A percentile compares a stretch with the other conserved stretches of the same genome.
phyloP scores from a whole-genome alignment of 2,888 invertebrate genomes.

The Ceramica pisi region DNA sequence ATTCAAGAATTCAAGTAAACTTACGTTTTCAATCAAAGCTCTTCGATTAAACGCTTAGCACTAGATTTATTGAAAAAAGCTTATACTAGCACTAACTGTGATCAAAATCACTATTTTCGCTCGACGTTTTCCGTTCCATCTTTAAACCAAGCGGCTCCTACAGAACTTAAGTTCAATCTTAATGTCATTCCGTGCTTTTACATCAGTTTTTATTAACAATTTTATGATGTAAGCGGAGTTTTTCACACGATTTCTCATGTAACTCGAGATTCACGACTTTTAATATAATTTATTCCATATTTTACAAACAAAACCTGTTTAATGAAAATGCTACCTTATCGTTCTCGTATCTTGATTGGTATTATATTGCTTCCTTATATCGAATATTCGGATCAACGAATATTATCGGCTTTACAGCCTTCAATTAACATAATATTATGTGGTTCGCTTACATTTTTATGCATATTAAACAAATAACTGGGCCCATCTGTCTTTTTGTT shows the following conservation, averaged over 20 bases:
- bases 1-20: constrained; percentile 20
- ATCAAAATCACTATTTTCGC: constrained; percentile 39
- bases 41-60: constrained; percentile 11
- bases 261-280: constrained; percentile 48
- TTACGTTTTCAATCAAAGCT: constrained; percentile 33
- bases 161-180: constrained; percentile 28
- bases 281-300: constrained; percentile 58
- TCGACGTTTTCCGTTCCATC: background rate
- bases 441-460: background rate
- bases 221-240: constrained; percentile 47
- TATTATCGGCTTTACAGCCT: constrained; percentile 47
- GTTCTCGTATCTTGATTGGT: constrained; percentile 52
- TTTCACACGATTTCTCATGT: constrained; percentile 57
- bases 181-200: constrained; percentile 44
- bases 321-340: constrained; percentile 56
- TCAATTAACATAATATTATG: constrained; percentile 50
- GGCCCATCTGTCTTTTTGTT: background rate
- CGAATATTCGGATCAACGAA: constrained; percentile 51
- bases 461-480: background rate
- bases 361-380: constrained; percentile 56
- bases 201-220: constrained; percentile 44
- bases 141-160: constrained; percentile 12
- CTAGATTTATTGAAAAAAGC: constrained; percentile 37
- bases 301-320: constrained; percentile 57
- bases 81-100: constrained; percentile 21